Percentiles rank a stretch among this genome's conserved stretches.
Conservation (phyloP, 2,797 vertebrate genomes). For the Bovichtus variegatus region DNA sequence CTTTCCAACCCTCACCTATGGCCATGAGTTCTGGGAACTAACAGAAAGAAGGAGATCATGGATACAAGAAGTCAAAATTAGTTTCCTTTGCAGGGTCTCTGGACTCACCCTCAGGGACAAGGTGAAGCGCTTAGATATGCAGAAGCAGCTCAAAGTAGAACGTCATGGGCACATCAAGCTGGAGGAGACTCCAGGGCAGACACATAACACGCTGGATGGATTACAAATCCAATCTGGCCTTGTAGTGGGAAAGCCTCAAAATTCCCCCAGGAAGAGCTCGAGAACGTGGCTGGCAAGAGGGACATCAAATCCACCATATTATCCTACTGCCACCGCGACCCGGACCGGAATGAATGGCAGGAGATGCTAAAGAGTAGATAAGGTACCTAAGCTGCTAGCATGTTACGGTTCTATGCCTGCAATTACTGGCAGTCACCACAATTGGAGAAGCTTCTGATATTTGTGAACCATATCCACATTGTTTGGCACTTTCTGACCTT, state of each 20-base stretch:
- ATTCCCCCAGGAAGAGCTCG: conserved; percentile 4
- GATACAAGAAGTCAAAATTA: conserved; percentile 15
- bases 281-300: conserved; percentile 21
- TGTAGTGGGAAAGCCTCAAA: neutral
- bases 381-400: neutral
- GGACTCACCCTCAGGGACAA: conserved; percentile 14
- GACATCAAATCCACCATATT: conserved; percentile 15
- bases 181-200: conserved; percentile 14
- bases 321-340: neutral
- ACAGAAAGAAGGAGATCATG: conserved; percentile 19
- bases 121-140: conserved; percentile 38
- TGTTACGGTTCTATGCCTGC: neutral
- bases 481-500: neutral
- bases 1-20: neutral
- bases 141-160: conserved; percentile 28
- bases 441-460: neutral
- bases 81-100: conserved; percentile 7
- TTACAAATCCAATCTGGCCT: conserved; percentile 41
- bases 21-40: conserved; percentile 21
- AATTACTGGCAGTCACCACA: neutral
- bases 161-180: conserved; percentile 17
- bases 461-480: conserved; percentile 2
- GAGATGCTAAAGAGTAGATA: conserved; percentile 3
- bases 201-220: conserved; percentile 17
- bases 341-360: neutral